Evolutionary conservation across 2,888 invertebrate genomes (phyloP), one percentile per base, ranked within the genome.

Genomic region (Drymonia ruficornis): DNA sequence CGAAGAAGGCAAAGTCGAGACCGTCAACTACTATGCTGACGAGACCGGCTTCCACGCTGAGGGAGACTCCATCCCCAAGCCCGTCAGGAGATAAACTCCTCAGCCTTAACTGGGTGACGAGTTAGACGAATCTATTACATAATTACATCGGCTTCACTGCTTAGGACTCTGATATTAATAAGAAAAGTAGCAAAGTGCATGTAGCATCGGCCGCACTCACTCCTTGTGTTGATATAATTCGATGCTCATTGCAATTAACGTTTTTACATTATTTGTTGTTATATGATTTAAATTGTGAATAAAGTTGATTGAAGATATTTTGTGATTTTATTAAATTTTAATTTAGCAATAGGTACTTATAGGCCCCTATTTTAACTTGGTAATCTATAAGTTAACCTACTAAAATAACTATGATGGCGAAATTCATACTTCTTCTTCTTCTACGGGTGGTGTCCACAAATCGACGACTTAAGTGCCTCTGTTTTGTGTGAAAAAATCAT

Each of bases 41-140:
- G 95, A 95, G 82, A 93, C 83, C 63, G 95, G 95, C 60, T 95
- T 89, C 92, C 94, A 93, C 61, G 93, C 95, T 2, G 91, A 93
- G 54, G 94, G 95, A 47, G 90, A 90, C 1, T 94, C 95, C 80
- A 81, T 95, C 69, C 95, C 95, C 50, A 93, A 94, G 46, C 84
- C 88, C 42, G 91, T 67, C 59, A 66, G 72, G 61, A 75, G 69
- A 74, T 79, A 76, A 75, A 50, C 55, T 9, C 28, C 9, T 38
- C 29, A 48, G 18, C 4, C 5, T 43, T 5, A 18, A 13, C 12
- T 16, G 9, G n/a, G 8, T 12, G 1, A 9, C 11, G 6, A 18
- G 19, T 23, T 9, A 43, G 19, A 23, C 1, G 3, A 43, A 43
- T 16, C 43, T 16, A 11, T 5, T 42, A 8, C 16, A 15, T 36